A percentile compares a stretch with the other conserved stretches of the same genome.
These are phyloP conservation scores for Amphiprion clarkii DNA, from an alignment of 2,797 vertebrate genomes.

Conservation along the genomic window DNA sequence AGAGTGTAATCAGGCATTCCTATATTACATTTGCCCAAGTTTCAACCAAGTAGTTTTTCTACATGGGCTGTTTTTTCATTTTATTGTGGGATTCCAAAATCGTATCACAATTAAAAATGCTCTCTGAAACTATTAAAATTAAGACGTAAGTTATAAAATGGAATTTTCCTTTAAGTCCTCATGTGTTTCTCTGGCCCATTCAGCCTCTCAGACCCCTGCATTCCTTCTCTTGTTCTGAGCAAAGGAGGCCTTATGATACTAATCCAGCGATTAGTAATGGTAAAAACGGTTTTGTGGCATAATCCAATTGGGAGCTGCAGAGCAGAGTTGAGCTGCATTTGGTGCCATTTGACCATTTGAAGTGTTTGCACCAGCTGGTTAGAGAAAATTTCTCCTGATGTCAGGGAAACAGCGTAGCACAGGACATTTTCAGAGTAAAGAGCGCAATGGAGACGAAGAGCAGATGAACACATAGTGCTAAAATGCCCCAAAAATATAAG, in stretches of 20 bases:
- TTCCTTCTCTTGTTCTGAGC: constrained; percentile 53
- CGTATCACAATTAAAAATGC: too few species aligned
- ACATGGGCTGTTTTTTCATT: too few species aligned
- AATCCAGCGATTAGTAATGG: constrained; percentile 74
- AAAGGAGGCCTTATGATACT: constrained; percentile 71
- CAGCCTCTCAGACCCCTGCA: constrained; percentile 24
- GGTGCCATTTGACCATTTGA: constrained; percentile 39
- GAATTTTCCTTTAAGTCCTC: constrained; percentile 1
- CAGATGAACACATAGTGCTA: too few species aligned
- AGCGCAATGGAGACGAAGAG: too few species aligned
- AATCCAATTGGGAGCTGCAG: constrained; percentile 64
- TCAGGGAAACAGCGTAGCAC: constrained; percentile 33
- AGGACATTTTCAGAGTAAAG: constrained; percentile 4
- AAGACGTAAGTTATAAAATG: not conserved
- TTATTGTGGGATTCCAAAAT: too few species aligned
- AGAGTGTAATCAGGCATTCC: too few species aligned
- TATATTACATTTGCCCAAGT: too few species aligned
- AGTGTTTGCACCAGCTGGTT: constrained; percentile 34
- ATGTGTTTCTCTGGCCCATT: not conserved
- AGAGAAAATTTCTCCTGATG: constrained; percentile 27
- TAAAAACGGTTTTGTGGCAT: constrained; percentile 61
- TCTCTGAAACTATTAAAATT: too few species aligned
- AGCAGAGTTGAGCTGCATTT: constrained; percentile 36
- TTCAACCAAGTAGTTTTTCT: too few species aligned
- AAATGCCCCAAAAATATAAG: too few species aligned